phyloP scores from a whole-genome alignment of 2,797 vertebrate species.

The Poeciliopsis infans region DNA sequence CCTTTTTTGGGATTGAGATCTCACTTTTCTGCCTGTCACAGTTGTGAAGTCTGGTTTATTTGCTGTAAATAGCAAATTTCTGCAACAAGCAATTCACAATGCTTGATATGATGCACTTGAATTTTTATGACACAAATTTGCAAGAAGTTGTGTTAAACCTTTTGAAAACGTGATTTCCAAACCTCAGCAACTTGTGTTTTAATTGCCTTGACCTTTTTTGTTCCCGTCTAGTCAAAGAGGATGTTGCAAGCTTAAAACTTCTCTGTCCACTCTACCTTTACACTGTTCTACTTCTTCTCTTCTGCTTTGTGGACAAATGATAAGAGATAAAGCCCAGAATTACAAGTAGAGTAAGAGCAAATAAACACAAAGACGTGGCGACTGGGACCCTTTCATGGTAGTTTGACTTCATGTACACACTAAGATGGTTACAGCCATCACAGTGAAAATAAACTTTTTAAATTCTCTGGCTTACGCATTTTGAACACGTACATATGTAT shows the following conservation, averaged over 20 bases:
- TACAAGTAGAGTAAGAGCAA: background rate
- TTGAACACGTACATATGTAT: background rate
- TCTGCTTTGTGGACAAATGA: slow-evolving; percentile 13
- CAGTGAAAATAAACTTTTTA: background rate
- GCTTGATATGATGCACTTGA: background rate
- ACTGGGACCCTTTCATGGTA: background rate
- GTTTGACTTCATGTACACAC: background rate
- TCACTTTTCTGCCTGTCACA: background rate
- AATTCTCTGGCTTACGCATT: background rate
- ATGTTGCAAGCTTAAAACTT: slow-evolving; percentile 50
- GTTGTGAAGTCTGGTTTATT: background rate
- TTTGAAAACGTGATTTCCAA: background rate
- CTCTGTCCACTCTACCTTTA: slow-evolving; percentile 31
- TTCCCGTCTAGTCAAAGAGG: slow-evolving; percentile 46
- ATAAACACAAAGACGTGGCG: background rate
- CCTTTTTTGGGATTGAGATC: background rate
- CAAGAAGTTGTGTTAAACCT: background rate
- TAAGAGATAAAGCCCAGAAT: background rate
- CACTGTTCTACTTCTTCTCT: slow-evolving; percentile 7
- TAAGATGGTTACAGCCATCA: background rate
- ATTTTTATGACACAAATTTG: background rate
- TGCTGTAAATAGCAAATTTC: background rate
- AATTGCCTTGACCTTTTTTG: background rate
- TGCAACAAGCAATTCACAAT: background rate
- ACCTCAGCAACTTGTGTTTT: background rate